These are phyloP conservation scores for Tromatobia lineatoria DNA, from an alignment of 2,888 invertebrate genomes.

Conservation along the genomic window DNA sequence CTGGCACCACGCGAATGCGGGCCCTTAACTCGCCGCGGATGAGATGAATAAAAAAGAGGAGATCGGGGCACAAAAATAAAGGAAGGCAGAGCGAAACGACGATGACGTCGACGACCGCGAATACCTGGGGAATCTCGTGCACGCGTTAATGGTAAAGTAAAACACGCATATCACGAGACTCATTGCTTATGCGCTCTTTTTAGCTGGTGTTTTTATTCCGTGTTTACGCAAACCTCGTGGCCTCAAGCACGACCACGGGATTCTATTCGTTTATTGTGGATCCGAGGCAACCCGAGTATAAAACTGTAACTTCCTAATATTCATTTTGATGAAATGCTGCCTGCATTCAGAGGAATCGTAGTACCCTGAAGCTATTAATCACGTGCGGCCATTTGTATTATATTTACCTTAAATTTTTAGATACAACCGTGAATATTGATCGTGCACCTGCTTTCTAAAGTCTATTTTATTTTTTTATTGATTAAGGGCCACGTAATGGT, in stretches of 20 bases:
- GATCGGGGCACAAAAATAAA: not conserved
- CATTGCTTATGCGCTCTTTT: constrained; percentile 25
- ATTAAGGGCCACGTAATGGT: no score
- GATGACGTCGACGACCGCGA: not conserved
- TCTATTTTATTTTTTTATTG: no score
- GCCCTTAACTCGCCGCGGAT: constrained; percentile 47
- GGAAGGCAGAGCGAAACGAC: not conserved
- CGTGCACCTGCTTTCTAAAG: no score
- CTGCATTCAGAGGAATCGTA: no score
- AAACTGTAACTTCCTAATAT: not conserved
- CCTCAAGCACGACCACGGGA: not conserved
- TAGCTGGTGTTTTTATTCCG: not conserved
- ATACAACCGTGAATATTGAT: not conserved
- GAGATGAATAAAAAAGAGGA: constrained; percentile 35
- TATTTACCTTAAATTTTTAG: no score
- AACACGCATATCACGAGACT: constrained; percentile 24
- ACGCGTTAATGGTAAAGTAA: constrained; percentile 24
- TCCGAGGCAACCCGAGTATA: not conserved
- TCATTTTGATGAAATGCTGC: no score
- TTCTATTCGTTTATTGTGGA: not conserved
- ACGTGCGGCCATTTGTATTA: no score
- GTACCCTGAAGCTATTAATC: no score
- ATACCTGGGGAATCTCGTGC: constrained; percentile 19
- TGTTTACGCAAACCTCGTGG: not conserved
- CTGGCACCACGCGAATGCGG: constrained; percentile 43